Evolutionary conservation across 2,888 invertebrate species (phyloP).

Genomic region (Keiferia lycopersicella): DNA sequence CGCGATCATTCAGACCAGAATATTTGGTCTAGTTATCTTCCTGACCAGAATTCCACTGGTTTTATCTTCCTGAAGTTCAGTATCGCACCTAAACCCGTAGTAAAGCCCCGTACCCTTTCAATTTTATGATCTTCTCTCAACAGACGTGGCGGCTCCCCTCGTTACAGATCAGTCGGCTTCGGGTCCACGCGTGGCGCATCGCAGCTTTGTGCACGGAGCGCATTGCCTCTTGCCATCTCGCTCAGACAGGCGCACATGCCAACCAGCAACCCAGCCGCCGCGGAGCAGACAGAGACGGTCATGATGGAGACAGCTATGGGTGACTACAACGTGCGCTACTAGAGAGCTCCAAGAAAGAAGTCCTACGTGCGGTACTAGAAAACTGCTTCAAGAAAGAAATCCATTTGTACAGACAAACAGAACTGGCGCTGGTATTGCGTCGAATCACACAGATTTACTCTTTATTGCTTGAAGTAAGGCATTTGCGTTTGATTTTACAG

Average conservation of each 20-base stretch:
- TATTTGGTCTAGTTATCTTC: too few relatives aligned
- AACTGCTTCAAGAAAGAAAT: too few relatives aligned
- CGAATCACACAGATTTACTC: too few relatives aligned
- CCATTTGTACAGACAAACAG: too few relatives aligned
- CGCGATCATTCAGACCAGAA: too few relatives aligned
- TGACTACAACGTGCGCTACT: slow-evolving; percentile 61
- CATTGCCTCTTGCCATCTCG: slow-evolving; percentile 88
- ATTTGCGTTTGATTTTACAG: too few relatives aligned
- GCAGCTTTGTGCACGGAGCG: slow-evolving; percentile 86
- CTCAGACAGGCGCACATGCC: slow-evolving; percentile 83
- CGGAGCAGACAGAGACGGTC: slow-evolving; percentile 64
- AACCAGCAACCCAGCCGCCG: slow-evolving; percentile 49
- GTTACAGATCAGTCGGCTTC: slow-evolving; percentile 86
- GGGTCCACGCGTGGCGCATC: slow-evolving; percentile 86
- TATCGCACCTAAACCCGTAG: too few relatives aligned
- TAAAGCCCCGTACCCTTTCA: background rate
- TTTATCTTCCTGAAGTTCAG: too few relatives aligned
- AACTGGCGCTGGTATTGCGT: too few relatives aligned
- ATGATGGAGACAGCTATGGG: slow-evolving; percentile 58
- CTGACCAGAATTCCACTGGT: too few relatives aligned
- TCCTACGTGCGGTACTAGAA: too few relatives aligned
- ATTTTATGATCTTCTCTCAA: slow-evolving; percentile 35
- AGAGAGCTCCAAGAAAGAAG: slow-evolving; percentile 27
- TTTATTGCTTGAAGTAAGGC: too few relatives aligned
- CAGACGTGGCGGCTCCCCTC: slow-evolving; percentile 86